Evolutionary conservation across 2,113 vertebrate genomes (phyloP), one percentile per base, ranked within the genome.

Genomic region (Hemiscyllium ocellatum): DNA sequence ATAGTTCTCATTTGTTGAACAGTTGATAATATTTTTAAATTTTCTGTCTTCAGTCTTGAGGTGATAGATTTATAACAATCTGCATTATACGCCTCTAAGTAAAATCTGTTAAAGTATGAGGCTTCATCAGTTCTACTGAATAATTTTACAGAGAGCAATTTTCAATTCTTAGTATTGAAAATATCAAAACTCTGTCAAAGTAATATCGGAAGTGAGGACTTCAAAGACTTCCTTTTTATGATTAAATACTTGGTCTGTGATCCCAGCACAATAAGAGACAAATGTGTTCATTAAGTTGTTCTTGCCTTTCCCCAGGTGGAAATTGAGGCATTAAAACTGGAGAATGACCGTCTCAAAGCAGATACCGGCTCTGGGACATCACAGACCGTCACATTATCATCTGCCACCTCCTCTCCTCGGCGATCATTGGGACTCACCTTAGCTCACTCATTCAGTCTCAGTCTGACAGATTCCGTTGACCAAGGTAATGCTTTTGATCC

Each of bases 261-360:
- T 72, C 17, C 24, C 66, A 72, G 12, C 13, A 17, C n/a, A 94
- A 29, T 70, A 69, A 37, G 33, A 22, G 6, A 19, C 65, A 56
- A 56, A 61, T 17, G 26, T 93, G 15, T 93, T 66, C 66, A 42
- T 24, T 72, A 70, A 52, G 72, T 50, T 70, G 29, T 12, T 93
- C 24, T 95, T 95, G n/a, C 42, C 47, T 70, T 95, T 95, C 3
- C 42, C 42, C 95, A 99, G 99, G 96, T 98, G 96, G 98, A 98
- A 42, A 99, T 99, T 95, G 99, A 99, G 97, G 98, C 98, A 95
- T 97, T 99, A 91, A 99, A 99, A 97, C 98, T 98, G 0, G 99
- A 99, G 97, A 99, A 99, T 0, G 98, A 99, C 97, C 98, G 99
- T 76, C 97, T 99, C 90, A 99, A 99, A 96, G 98, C 98, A n/a